A percentile compares a stretch with the other conserved stretches of the same genome.
Conservation (phyloP, 2,888 invertebrate species). For the Agonum fuliginosum region DNA sequence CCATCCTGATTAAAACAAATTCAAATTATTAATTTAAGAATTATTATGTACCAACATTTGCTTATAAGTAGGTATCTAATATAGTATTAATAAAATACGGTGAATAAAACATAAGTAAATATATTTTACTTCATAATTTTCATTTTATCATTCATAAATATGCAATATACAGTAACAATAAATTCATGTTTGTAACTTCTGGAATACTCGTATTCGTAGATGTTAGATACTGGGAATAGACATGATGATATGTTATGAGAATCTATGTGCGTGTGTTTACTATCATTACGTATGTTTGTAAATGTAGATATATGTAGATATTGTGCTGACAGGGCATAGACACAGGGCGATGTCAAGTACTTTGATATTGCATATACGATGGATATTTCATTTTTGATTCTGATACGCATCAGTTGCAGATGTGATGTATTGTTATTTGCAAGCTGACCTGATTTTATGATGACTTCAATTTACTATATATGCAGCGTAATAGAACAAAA, state of each 20-base stretch:
- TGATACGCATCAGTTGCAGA: conserved; percentile 9
- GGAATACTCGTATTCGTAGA: no score
- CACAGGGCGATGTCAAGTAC: neutral
- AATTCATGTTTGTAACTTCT: neutral
- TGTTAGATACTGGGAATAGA: neutral
- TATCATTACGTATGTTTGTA: no score
- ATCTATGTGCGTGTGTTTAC: conserved; percentile 1
- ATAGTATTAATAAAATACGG: no score
- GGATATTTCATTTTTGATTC: conserved; percentile 23
- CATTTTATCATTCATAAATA: no score
- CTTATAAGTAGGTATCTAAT: no score
- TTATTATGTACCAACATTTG: no score
- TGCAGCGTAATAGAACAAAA: no score
- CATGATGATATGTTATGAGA: conserved; percentile 14
- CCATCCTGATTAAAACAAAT: no score
- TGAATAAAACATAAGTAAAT: no score
- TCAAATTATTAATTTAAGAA: no score
- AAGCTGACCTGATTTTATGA: conserved; percentile 5
- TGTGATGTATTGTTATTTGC: conserved; percentile 21
- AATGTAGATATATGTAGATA: conserved; percentile 11
- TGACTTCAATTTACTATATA: neutral
- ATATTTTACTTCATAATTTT: no score
- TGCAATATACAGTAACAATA: neutral
- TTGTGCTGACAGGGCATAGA: neutral
- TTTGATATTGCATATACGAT: conserved; percentile 21